phyloP scores from a whole-genome alignment of 2,888 invertebrate species.

The Phrixothrix hirtus region DNA sequence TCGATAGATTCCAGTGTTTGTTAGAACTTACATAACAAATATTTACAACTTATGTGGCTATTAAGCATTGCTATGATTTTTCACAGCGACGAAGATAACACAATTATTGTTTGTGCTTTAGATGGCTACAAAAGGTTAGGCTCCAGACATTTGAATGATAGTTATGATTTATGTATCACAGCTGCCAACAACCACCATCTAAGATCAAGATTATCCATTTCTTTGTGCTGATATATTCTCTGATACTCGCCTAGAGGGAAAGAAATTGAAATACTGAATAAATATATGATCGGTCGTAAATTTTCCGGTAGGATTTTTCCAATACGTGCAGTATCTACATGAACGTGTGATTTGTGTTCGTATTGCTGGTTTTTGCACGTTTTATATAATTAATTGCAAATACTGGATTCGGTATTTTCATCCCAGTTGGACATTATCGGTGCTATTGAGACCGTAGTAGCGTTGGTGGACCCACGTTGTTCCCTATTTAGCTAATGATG shows the following conservation, averaged over 20 bases:
- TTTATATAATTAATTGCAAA: conserved; percentile 47
- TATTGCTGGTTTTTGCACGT: conserved; percentile 42
- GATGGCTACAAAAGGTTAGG: conserved; percentile 15
- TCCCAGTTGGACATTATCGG: conserved; percentile 47
- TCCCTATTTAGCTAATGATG: conserved; percentile 51
- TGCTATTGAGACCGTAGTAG: conserved; percentile 44
- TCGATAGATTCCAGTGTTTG: too few relatives aligned
- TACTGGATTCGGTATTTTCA: conserved; percentile 45
- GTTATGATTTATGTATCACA: conserved; percentile 47
- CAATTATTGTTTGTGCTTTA: conserved; percentile 11
- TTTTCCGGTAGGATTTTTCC: conserved; percentile 47
- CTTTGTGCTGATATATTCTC: conserved; percentile 46
- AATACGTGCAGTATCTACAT: conserved; percentile 45
- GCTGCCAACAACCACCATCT: conserved; percentile 43
- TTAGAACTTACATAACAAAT: too few relatives aligned
- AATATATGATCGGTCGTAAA: conserved; percentile 51
- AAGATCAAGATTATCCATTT: conserved; percentile 48
- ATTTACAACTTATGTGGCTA: too few relatives aligned
- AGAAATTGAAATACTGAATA: conserved; percentile 52
- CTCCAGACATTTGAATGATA: conserved; percentile 22
- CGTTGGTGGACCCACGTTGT: conserved; percentile 33
- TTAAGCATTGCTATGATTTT: too few relatives aligned
- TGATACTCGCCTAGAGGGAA: conserved; percentile 42
- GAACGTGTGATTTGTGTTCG: conserved; percentile 47
- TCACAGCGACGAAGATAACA: too few relatives aligned